Conservation (phyloP, 1,140 invertebrate species). For the Yoshiicerus persimilis region DNA sequence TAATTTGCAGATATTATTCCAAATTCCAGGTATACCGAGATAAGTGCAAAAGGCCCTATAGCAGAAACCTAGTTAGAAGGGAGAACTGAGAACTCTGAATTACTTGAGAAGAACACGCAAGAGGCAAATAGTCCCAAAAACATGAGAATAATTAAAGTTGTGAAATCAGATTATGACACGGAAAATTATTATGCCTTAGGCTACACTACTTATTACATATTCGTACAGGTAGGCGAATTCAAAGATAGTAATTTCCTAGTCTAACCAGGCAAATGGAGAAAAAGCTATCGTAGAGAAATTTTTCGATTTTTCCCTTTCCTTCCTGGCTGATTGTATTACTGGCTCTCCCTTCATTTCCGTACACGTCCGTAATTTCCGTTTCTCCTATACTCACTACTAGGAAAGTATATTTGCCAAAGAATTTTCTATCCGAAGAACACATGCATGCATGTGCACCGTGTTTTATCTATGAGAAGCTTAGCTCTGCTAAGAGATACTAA, state of each 20-base stretch:
- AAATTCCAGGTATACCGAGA: too few species aligned
- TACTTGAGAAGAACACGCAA: neutral
- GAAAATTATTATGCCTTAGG: neutral
- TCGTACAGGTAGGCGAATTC: neutral
- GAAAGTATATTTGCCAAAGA: neutral
- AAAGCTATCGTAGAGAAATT: neutral
- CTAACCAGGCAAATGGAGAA: neutral
- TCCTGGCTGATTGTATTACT: conserved; percentile 12
- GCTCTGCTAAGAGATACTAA: neutral
- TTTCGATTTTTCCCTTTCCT: conserved; percentile 8
- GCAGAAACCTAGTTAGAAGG: too few species aligned
- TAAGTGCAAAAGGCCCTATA: too few species aligned
- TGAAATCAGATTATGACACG: neutral
- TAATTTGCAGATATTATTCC: neutral
- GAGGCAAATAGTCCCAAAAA: neutral
- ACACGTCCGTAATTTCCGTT: conserved; percentile 26
- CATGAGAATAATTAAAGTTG: neutral
- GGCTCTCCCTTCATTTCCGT: conserved; percentile 22
- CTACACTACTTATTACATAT: neutral
- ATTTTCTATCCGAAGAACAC: neutral
- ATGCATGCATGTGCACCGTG: neutral
- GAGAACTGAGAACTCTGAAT: neutral
- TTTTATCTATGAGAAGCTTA: neutral
- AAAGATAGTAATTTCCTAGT: conserved; percentile 6
- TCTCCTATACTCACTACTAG: neutral